Evolutionary conservation across 2,797 vertebrate genomes (phyloP), one percentile per base, ranked within the genome.

Genomic region (Triplophysa bombifrons): DNA sequence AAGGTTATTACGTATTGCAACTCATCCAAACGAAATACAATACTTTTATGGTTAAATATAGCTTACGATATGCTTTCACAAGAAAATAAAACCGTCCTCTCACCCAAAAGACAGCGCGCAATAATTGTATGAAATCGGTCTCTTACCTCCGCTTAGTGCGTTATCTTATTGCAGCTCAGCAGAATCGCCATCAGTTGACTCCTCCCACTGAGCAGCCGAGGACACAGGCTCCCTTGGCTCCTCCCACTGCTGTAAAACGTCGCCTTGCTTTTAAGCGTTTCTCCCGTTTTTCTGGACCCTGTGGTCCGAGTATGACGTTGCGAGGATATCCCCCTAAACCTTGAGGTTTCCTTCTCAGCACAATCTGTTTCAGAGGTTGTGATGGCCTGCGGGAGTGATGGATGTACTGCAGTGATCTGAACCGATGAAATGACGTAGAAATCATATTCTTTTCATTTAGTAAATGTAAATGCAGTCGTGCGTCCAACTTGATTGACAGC

Each of bases 141-240:
- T 91, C 93, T 93, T 85, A 85, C 82, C 90, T 87, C 74, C 80
- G 86, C 50, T 72, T 88, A 81, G 88, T 78, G 89, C 83, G 87
- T 88, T 90, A 76, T 91, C 90, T 80, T 80, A 82, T 86, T 84
- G 89, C 90, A 89, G 88, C 88, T 88, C 86, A 86, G 86, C 86
- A 86, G 30, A 30, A 30, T 4, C 30, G 0, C 87, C 86, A 86
- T 88, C 88, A 84, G 86, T 85, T 90, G 88, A 89, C 93, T 93
- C 94, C 93, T 89, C 93, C 94, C 90, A 90, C 87, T n/a, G 72
- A 89, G 82, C 78, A 82, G 69, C 70, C 63, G 82, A 89, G 88
- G 86, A 83, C 87, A 77, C 89, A 84, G 77, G 56, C 78, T 56
- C 48, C 80, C 83, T 65, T 61, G 80, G 85, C 84, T 71, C 85